Evolutionary conservation across 2,797 vertebrate genomes (phyloP).

Genomic region (Dryobates pubescens): DNA sequence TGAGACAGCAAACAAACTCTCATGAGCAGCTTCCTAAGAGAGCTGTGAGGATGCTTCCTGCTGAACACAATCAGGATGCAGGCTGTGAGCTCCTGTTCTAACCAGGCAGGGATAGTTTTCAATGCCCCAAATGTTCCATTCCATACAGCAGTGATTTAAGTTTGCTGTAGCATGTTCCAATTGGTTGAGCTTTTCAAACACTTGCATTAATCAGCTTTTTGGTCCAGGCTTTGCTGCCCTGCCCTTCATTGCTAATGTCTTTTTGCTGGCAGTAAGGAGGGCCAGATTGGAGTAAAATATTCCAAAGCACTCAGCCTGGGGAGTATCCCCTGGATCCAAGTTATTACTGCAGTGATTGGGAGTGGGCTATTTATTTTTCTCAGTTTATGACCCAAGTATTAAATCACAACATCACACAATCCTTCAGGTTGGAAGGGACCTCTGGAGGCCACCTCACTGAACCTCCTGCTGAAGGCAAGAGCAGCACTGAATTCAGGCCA

Average conservation of each 20-base stretch:
- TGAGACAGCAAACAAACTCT: background rate
- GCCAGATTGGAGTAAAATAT: constrained; percentile 61
- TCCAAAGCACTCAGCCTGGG: constrained; percentile 46
- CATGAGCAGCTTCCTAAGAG: background rate
- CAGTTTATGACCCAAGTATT: constrained; percentile 58
- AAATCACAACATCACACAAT: constrained; percentile 50
- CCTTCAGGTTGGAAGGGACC: constrained; percentile 10
- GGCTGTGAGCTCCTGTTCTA: background rate
- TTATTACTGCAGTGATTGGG: constrained; percentile 46
- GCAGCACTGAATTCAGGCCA: constrained; percentile 29
- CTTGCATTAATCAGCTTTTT: constrained; percentile 62
- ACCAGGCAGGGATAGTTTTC: background rate
- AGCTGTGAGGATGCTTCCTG: constrained; percentile 21
- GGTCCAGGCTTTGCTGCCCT: constrained; percentile 33
- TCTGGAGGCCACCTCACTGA: background rate
- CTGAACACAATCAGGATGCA: background rate
- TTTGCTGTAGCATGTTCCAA: constrained; percentile 52
- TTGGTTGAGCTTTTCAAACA: constrained; percentile 47
- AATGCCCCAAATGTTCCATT: constrained; percentile 17
- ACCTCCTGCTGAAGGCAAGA: constrained; percentile 8
- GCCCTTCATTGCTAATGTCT: constrained; percentile 49
- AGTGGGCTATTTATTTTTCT: constrained; percentile 64
- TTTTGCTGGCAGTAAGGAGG: constrained; percentile 48
- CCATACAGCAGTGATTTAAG: background rate
- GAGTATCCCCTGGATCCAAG: constrained; percentile 56